These are phyloP conservation scores for Apeltes quadracus DNA, from an alignment of 2,113 vertebrate genomes.

Conservation along the genomic window DNA sequence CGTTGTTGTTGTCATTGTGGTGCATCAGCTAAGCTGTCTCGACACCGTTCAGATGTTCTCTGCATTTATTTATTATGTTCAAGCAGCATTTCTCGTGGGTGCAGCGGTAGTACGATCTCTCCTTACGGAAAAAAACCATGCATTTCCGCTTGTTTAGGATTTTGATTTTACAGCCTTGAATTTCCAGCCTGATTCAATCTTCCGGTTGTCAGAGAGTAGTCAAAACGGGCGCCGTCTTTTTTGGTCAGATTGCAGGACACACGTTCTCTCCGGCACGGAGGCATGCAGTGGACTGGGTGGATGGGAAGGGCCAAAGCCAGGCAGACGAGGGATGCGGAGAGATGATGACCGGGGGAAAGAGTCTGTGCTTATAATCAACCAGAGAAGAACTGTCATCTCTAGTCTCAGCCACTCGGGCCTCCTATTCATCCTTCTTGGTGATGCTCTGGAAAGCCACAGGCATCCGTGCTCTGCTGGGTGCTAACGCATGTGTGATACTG, in stretches of 20 bases:
- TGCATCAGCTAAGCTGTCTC: background rate
- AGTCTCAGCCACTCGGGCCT: conserved; percentile 39
- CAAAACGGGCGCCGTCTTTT: conserved; percentile 63
- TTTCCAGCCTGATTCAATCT: conserved; percentile 29
- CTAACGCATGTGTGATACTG: background rate
- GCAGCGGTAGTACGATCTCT: background rate
- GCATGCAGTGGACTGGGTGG: conserved; percentile 38
- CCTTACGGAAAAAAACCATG: conserved; percentile 1
- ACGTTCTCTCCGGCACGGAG: conserved; percentile 21
- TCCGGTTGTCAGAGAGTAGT: conserved; percentile 49
- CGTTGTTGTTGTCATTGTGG: background rate
- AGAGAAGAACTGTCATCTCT: conserved; percentile 44
- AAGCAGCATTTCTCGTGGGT: background rate
- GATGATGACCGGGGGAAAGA: conserved; percentile 32
- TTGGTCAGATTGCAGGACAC: conserved; percentile 30
- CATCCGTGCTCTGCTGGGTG: conserved; percentile 26
- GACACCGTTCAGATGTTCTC: background rate
- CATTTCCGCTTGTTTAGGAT: conserved; percentile 16
- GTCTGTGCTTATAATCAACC: conserved; percentile 37
- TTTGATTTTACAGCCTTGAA: conserved; percentile 36
- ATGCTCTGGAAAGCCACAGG: conserved; percentile 27
- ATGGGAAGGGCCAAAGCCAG: conserved; percentile 37
- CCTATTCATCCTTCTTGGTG: conserved; percentile 47
- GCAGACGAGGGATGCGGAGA: conserved; percentile 27
- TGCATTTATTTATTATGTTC: background rate